Conservation (phyloP, 2,113 vertebrate species). For the Apistogramma diplotaenia region DNA sequence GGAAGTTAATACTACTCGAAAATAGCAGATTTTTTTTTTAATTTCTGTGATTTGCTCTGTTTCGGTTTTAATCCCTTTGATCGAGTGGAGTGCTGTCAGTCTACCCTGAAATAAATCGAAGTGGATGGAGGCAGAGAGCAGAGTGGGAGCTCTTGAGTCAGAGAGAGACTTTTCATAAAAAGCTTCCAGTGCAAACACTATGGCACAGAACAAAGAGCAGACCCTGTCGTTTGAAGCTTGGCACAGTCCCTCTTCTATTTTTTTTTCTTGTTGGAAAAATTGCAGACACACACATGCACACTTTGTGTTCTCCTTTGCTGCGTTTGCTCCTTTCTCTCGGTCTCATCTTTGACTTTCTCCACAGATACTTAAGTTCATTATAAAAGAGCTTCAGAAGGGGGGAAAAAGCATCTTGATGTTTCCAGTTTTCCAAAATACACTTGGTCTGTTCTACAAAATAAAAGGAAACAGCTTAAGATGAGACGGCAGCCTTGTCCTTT, state of each 20-base stretch:
- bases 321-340: not conserved
- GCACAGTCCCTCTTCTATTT: not conserved
- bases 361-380: not conserved
- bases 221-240: slow-evolving; percentile 51
- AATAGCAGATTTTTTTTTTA: not conserved
- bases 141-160: slow-evolving; percentile 53
- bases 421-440: not conserved
- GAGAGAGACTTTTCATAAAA: slow-evolving; percentile 50
- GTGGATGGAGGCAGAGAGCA: slow-evolving; percentile 23
- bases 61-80: slow-evolving; percentile 37
- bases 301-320: not conserved
- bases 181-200: slow-evolving; percentile 42
- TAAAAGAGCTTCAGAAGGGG: not conserved
- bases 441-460: not conserved
- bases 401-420: not conserved
- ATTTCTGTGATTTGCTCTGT: slow-evolving; percentile 39
- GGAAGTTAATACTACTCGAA: slow-evolving; percentile 34
- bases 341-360: not conserved
- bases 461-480: not conserved
- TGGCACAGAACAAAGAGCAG: slow-evolving; percentile 49
- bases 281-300: not conserved
- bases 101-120: slow-evolving; percentile 37
- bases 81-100: slow-evolving; percentile 40
- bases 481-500: not conserved
- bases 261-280: slow-evolving; percentile 1